Conservation (phyloP, 1,140 invertebrate species). For the Meloidogyne floridensis region DNA sequence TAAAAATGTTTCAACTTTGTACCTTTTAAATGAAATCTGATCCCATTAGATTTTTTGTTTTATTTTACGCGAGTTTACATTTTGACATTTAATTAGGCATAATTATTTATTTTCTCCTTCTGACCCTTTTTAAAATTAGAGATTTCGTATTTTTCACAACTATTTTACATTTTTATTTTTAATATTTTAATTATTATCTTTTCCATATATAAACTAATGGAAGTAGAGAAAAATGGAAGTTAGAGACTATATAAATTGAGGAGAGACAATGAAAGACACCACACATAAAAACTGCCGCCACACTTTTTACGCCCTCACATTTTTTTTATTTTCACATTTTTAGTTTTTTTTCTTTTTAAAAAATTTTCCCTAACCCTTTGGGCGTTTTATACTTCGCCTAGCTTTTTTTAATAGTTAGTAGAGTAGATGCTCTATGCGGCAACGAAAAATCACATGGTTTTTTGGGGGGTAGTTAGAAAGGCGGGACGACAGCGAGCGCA, state of each 20-base stretch:
- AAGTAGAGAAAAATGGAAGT: neutral
- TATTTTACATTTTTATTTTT: neutral
- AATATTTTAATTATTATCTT: neutral
- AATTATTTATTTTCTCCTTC: neutral
- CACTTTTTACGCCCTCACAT: neutral
- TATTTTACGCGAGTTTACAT: neutral
- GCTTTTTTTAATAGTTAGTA: neutral
- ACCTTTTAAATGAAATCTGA: neutral
- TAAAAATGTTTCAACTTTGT: neutral
- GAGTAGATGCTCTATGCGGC: constrained; percentile 1
- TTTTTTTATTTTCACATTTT: neutral
- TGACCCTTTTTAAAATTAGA: neutral
- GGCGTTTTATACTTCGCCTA: constrained; percentile 1
- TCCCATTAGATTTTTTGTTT: neutral
- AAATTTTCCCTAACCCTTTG: constrained; percentile 6
- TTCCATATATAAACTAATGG: neutral
- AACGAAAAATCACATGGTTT: neutral
- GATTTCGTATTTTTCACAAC: neutral
- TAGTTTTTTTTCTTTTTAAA: neutral
- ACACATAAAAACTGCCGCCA: neutral
- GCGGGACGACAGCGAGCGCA: neutral
- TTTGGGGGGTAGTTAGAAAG: neutral
- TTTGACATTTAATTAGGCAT: neutral
- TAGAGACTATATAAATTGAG: neutral
- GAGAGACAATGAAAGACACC: neutral